phyloP scores from a whole-genome alignment of 2,797 vertebrate species.

The Tadarida brasiliensis region DNA sequence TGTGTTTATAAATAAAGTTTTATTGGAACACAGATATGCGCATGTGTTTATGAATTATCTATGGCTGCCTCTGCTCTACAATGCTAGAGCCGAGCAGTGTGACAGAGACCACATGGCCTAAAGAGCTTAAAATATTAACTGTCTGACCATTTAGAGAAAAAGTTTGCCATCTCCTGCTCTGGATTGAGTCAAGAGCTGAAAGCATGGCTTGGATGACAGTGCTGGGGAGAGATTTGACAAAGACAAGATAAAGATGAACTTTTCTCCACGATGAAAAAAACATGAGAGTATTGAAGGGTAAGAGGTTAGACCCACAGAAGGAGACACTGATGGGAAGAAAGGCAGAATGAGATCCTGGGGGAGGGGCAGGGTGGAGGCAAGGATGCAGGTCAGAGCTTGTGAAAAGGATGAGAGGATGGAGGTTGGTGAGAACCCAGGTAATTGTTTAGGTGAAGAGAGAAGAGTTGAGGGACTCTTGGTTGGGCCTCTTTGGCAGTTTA shows the following conservation, averaged over 20 bases:
- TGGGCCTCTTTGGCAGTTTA: neutral
- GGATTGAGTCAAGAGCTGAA: neutral
- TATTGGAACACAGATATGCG: neutral
- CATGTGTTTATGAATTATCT: neutral
- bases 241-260: neutral
- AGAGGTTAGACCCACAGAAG: neutral
- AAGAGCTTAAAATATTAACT: constrained; percentile 1
- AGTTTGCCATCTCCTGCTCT: neutral
- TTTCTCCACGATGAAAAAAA: constrained; percentile 33
- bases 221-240: neutral
- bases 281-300: neutral
- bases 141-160: neutral
- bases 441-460: neutral
- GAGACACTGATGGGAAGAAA: neutral
- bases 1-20: constrained; percentile 9
- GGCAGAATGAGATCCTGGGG: neutral
- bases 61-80: neutral
- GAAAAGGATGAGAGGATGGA: neutral
- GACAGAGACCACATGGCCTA: neutral
- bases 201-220: neutral
- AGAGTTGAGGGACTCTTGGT: neutral
- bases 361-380: neutral
- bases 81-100: neutral
- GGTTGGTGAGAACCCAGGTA: neutral
- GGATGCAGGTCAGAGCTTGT: neutral